These are phyloP conservation scores for Lacanobia oleracea DNA, from an alignment of 2,888 invertebrate species.

Conservation along the genomic window DNA sequence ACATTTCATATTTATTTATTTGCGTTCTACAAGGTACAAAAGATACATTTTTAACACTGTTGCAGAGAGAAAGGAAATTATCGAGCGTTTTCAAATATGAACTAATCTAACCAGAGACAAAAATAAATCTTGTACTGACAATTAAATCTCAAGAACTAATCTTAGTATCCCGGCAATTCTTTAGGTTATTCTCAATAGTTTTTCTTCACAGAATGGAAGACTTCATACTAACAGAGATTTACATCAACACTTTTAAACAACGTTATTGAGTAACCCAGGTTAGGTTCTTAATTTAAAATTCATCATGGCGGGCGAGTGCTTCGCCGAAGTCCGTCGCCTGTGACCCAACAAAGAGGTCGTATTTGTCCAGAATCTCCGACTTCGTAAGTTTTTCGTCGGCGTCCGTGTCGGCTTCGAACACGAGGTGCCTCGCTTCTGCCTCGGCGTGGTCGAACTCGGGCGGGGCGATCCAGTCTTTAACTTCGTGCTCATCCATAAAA, in stretches of 20 bases:
- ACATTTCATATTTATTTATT: no score
- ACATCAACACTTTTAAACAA: conserved; percentile 37
- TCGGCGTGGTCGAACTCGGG: conserved; percentile 99
- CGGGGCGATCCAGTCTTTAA: conserved; percentile 98
- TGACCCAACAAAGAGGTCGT: conserved; percentile 99
- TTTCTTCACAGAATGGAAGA: conserved; percentile 40
- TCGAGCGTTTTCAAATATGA: conserved; percentile 1
- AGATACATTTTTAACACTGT: background rate
- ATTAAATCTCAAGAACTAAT: conserved; percentile 1
- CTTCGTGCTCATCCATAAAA: conserved; percentile 96
- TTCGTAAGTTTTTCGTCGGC: conserved; percentile 97
- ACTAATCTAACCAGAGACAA: background rate
- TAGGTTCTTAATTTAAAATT: conserved; percentile 92
- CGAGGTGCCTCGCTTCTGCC: conserved; percentile 98
- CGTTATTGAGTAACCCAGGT: conserved; percentile 19
- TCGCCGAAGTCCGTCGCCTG: conserved; percentile 99
- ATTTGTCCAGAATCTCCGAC: conserved; percentile 97
- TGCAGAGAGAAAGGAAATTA: background rate
- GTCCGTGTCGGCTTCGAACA: conserved; percentile 98
- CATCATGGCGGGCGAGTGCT: conserved; percentile 98
- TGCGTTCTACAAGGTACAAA: no score
- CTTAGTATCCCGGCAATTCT: background rate
- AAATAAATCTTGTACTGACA: background rate
- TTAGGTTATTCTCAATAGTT: conserved; percentile 16
- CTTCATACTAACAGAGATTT: conserved; percentile 36